These are phyloP conservation scores for Chromobotia macracanthus DNA, from an alignment of 2,797 vertebrate species.

Conservation along the genomic window DNA sequence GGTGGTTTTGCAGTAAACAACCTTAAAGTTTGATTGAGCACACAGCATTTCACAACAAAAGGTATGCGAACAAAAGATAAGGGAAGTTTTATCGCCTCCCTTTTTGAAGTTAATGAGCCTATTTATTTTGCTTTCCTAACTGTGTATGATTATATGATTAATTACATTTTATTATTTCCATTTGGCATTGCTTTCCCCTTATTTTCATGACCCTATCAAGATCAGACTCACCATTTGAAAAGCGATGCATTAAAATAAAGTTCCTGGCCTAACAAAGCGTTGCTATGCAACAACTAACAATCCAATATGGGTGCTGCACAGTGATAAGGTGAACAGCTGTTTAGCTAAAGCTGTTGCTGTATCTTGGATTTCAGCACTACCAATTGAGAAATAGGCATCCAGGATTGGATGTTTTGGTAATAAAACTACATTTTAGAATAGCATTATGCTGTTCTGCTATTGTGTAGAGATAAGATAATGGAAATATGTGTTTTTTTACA, in stretches of 20 bases:
- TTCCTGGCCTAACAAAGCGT: background rate
- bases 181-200: background rate
- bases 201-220: background rate
- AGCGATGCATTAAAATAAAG: background rate
- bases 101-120: background rate
- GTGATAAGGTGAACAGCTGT: slow-evolving; percentile 15
- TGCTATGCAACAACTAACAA: slow-evolving; percentile 8
- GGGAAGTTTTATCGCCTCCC: background rate
- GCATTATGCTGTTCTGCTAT: background rate
- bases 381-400: background rate
- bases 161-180: background rate
- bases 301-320: background rate
- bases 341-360: background rate
- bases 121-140: background rate
- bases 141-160: background rate
- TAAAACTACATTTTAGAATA: background rate
- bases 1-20: background rate
- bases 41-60: background rate
- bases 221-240: background rate
- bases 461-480: background rate
- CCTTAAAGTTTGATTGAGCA: background rate
- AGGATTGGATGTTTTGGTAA: background rate
- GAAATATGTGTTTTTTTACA: background rate
- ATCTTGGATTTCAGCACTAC: background rate
- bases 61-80: background rate